Conservation (phyloP, 37 sponge, comb jelly and placozoan genomes). For the Aphrocallistes beatrix region DNA sequence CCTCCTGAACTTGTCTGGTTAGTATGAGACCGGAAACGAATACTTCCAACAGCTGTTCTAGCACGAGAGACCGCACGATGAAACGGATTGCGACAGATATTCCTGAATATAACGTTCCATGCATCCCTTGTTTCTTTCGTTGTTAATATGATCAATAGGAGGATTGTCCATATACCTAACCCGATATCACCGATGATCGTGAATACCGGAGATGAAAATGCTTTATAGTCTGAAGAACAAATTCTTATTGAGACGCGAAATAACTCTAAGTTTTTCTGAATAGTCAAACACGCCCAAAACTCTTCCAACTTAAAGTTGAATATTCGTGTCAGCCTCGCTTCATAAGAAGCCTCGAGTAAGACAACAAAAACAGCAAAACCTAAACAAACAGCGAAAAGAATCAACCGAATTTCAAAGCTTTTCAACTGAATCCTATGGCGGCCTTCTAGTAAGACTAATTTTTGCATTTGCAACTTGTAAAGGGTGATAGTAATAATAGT, state of each 20-base stretch:
- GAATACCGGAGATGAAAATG: not conserved
- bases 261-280: not conserved
- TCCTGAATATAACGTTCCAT: not conserved
- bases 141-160: not conserved
- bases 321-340: not conserved
- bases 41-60: too few relatives aligned
- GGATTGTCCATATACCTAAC: not conserved
- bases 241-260: not conserved
- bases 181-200: not conserved
- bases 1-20: too few relatives aligned
- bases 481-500: not conserved
- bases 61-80: too few relatives aligned
- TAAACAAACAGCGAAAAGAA: not conserved
- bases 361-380: not conserved
- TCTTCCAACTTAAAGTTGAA: not conserved
- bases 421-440: not conserved
- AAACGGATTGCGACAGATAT: not conserved
- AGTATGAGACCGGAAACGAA: too few relatives aligned
- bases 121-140: constrained; percentile 3
- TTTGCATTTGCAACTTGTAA: not conserved
- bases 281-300: not conserved
- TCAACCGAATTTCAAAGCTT: not conserved
- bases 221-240: not conserved
- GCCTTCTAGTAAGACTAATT: not conserved
- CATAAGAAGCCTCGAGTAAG: not conserved